phyloP scores from a whole-genome alignment of 2,888 invertebrate species.

The Epinotia bilunana region DNA sequence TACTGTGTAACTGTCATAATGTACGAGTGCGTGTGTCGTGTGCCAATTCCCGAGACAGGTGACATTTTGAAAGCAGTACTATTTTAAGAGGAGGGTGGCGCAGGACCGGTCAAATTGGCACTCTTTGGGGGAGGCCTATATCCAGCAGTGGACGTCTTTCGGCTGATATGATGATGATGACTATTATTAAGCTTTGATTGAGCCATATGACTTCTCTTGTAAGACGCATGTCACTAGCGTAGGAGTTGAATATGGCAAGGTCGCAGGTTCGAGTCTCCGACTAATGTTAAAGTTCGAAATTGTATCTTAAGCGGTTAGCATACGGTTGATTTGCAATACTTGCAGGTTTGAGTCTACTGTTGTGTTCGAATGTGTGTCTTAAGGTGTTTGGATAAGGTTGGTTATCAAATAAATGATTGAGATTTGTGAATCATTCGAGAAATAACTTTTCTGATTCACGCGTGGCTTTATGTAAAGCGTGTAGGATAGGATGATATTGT shows the following conservation, averaged over 20 bases:
- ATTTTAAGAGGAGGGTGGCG: not conserved
- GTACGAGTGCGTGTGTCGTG: not conserved
- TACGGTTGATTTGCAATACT: not conserved
- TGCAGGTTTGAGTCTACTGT: conserved; percentile 19
- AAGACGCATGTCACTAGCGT: conserved; percentile 7
- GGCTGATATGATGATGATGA: no score
- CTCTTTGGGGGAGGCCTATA: no score
- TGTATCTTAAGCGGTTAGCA: not conserved
- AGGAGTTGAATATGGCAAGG: conserved; percentile 39
- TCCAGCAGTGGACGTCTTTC: no score
- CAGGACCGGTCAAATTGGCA: no score
- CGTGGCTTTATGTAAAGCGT: conserved; percentile 14
- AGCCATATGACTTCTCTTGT: not conserved
- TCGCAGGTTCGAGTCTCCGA: conserved; percentile 20
- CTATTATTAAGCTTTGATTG: conserved; percentile 1
- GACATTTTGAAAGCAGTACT: conserved; percentile 11
- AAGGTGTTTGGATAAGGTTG: not conserved
- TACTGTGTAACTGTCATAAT: not conserved
- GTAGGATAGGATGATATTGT: conserved; percentile 28
- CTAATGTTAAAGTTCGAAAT: not conserved
- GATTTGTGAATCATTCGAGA: not conserved
- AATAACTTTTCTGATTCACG: conserved; percentile 7
- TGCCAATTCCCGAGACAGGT: not conserved
- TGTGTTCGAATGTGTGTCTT: not conserved
- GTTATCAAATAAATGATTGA: not conserved